Evolutionary conservation across 2,113 vertebrate genomes (phyloP).

Genomic region (Orthonyx spaldingii): DNA sequence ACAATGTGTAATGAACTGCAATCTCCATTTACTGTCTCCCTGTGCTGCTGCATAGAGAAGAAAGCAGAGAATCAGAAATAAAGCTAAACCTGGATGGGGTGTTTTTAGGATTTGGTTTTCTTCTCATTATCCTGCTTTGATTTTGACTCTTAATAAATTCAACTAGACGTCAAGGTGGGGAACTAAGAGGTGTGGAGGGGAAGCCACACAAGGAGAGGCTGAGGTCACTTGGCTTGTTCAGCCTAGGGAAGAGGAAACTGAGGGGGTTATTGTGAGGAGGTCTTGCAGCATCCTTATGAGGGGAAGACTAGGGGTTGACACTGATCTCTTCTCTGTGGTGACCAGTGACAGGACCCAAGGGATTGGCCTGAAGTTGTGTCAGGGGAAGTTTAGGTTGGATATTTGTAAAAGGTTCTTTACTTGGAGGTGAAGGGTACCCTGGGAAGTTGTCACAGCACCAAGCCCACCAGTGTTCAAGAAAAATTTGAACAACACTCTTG

Average conservation of each 20-base stretch:
- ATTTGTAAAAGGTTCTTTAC: neutral
- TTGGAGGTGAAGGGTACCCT: neutral
- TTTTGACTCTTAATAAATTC: neutral
- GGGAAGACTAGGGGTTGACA: too few species aligned
- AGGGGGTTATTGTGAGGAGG: neutral
- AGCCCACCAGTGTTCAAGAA: neutral
- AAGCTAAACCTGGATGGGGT: neutral
- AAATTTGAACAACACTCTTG: neutral
- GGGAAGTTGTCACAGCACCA: neutral
- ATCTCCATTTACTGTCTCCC: neutral
- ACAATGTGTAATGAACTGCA: neutral
- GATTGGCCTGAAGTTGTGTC: neutral
- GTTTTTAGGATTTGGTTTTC: neutral
- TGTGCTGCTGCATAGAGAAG: neutral
- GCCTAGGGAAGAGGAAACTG: neutral
- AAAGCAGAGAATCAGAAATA: neutral
- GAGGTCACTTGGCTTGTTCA: neutral
- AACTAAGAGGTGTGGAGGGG: neutral
- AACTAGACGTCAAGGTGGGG: neutral
- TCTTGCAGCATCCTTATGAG: neutral
- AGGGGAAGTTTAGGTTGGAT: neutral
- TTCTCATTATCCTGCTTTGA: neutral
- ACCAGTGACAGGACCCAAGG: neutral
- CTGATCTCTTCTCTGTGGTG: neutral
- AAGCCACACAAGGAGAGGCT: neutral